phyloP scores from a whole-genome alignment of 1,140 invertebrate genomes.

The Melanaphis sacchari region DNA sequence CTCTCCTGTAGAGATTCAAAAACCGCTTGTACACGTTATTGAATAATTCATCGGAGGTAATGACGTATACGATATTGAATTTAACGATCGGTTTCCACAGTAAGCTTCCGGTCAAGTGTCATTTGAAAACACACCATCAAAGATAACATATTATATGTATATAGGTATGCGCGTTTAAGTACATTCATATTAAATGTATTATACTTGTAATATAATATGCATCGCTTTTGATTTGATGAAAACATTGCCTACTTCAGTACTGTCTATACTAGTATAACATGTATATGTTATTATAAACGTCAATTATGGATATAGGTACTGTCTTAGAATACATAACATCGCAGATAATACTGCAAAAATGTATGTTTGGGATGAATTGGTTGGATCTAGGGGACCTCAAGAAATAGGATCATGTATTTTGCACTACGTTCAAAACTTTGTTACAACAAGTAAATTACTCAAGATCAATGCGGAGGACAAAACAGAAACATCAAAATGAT shows the following conservation, averaged over 20 bases:
- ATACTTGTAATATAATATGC: not conserved
- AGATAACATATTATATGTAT: not conserved
- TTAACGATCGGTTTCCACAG: constrained; percentile 39
- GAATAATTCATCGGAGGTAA: constrained; percentile 46
- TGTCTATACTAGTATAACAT: too few species aligned
- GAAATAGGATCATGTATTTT: constrained; percentile 6
- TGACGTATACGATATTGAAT: constrained; percentile 46
- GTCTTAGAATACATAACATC: constrained; percentile 6
- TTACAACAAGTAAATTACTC: not conserved
- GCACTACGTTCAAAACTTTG: constrained; percentile 18
- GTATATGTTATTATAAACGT: constrained; percentile 6
- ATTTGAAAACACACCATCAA: constrained; percentile 2
- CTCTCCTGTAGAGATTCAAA: not conserved
- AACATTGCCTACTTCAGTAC: not conserved
- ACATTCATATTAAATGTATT: not conserved
- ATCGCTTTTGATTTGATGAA: constrained; percentile 5
- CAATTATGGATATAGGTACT: not conserved
- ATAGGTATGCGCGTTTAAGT: not conserved
- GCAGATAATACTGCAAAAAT: not conserved
- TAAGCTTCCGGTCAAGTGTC: constrained; percentile 44
- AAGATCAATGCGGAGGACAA: not conserved
- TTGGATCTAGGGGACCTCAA: not conserved
- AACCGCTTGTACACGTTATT: constrained; percentile 14
- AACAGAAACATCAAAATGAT: constrained; percentile 10
- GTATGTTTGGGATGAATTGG: not conserved